Evolutionary conservation across 1,140 invertebrate species (phyloP).

Genomic region (Drosophila mayri): DNA sequence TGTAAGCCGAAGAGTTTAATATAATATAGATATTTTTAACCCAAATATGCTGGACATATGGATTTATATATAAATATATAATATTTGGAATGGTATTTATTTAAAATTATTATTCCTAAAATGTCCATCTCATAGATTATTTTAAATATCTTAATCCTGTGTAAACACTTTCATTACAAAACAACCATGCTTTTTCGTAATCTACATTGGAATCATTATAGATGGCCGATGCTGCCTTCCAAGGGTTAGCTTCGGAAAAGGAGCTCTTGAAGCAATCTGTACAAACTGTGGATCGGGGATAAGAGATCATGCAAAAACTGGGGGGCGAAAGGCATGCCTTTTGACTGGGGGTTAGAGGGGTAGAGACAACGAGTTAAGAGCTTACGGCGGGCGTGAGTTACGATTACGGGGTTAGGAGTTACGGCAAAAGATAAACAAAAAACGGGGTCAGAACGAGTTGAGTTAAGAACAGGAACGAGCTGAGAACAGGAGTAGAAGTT

Average conservation of each 20-base stretch:
- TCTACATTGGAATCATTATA: conserved; percentile 24
- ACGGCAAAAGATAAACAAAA: conserved; percentile 29
- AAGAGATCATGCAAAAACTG: conserved; percentile 38
- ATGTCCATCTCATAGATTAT: background rate
- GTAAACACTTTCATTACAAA: conserved; percentile 25
- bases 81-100: background rate
- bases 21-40: too few species aligned
- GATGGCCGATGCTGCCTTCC: conserved; percentile 3
- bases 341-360: conserved; percentile 6
- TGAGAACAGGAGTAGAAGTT: conserved; percentile 28
- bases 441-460: conserved; percentile 31
- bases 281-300: conserved; percentile 10
- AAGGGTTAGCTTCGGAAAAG: conserved; percentile 12
- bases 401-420: conserved; percentile 40
- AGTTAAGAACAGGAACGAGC: conserved; percentile 37
- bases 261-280: conserved; percentile 14
- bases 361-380: conserved; percentile 43
- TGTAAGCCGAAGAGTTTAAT: too few species aligned
- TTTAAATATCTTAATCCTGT: background rate
- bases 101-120: background rate
- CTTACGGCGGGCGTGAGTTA: conserved; percentile 32
- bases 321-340: conserved; percentile 29
- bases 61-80: too few species aligned
- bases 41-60: too few species aligned
- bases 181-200: conserved; percentile 42